Evolutionary conservation across 2,113 vertebrate genomes (phyloP), one percentile per base, ranked within the genome.

Genomic region (Poeciliopsis prolifica): DNA sequence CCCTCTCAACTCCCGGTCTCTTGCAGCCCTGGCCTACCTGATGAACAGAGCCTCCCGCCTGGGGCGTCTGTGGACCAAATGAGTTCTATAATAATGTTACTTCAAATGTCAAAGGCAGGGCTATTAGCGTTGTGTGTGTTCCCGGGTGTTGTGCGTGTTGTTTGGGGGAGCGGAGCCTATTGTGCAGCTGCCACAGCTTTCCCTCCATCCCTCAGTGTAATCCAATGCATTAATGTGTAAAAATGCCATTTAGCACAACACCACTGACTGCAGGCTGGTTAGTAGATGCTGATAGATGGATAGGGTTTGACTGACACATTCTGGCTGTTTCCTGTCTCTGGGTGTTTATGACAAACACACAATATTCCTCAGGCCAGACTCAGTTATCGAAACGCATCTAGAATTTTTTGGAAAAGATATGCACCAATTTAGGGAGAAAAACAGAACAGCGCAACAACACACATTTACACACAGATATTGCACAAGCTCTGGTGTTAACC

Each of bases 221-320:
- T 93, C 86, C 90, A 91, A 93, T 89, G 88, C 91, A 91, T 89
- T 93, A 92, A 90, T 92, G 92, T 93, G 91, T 92, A 92, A 93
- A 93, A 93, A 93, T 92, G 90, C 87, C 92, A 93, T 91, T 94
- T 92, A 92, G 82, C 91, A 85, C 90, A 84, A 86, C 75, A 72
- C 73, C 75, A 81, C 74, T 65, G 70, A 90, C 89, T 90, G 82
- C 85, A 80, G 92, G 91, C 88, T 90, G 79, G 66, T 89, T 83
- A 79, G 87, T 68, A 72, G 87, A 87, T 22, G 58, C 80, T 88
- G 85, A 88, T 89, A 69, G 88, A 89, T 81, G 68, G 84, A 89
- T 83, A 75, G 62, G 58, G 24, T 87, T 88, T 92, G 91, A 93
- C 80, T 92, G 91, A 92, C 91, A 90, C 89, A 79, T 81, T 19